Evolutionary conservation across 2,113 vertebrate genomes (phyloP), one percentile per base, ranked within the genome.

Genomic region (Tyto alba): DNA sequence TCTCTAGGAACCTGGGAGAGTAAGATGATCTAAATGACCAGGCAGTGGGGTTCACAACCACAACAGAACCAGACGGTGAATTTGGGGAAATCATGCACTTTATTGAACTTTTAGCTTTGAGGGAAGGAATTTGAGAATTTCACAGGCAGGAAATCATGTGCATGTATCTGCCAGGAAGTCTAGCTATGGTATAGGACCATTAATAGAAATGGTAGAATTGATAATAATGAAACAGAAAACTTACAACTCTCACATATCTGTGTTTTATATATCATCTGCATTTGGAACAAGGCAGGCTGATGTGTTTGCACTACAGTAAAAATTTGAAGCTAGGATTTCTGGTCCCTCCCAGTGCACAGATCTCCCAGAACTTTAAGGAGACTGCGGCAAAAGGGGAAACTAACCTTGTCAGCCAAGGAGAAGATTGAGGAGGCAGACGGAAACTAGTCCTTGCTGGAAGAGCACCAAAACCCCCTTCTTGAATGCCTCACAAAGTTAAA

Each of bases 221-320:
- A 57, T 81, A 84, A 74, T 41, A 78, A 29, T 0, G 2, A 68
- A 63, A 64, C 30, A 87, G 40, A 64, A 68, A 96, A 86, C 25
- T 40, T 26, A 48, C 0, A 0, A 45, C 22, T 40, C 12, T 80
- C 56, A 63, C 0, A 0, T 59, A n/a, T 38, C 47, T 64, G 38
- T 87, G 50, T 67, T 81, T 89, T 74, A 47, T 45, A 7, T 16
- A 55, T 71, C 25, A 32, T 13, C 6, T 75, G 11, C 43, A 48
- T 81, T 68, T 16, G 9, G 26, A 84, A 89, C 26, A 78, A 73
- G 40, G 10, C 57, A 93, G n/a, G 22, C 30, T 73, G 38, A 62
- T 38, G 20, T 40, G 13, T 55, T 76, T 90, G 30, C 7, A 36
- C 4, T 34, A 21, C 5, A 40, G 6, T 4, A 66, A 82, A 76